Evolutionary conservation across 2,888 invertebrate genomes (phyloP).

Genomic region (Campoplex nolae): DNA sequence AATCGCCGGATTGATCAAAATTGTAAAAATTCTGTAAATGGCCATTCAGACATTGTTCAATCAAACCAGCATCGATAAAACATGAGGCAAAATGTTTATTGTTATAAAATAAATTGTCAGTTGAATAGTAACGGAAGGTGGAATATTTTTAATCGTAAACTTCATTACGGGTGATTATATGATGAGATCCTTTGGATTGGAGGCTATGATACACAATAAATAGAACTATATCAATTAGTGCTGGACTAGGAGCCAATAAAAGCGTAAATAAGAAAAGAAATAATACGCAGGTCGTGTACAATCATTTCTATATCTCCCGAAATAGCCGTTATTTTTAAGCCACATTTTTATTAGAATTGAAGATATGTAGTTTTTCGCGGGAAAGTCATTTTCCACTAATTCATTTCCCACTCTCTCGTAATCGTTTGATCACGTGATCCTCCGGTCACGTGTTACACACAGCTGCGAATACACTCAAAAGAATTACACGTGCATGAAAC

Average conservation of each 20-base stretch:
- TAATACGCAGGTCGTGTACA: neutral
- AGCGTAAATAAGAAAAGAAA: constrained; percentile 33
- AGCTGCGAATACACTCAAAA: neutral
- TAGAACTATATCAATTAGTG: constrained; percentile 47
- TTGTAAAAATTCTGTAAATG: neutral
- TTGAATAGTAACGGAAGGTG: neutral
- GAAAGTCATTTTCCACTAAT: neutral
- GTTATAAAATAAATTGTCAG: neutral
- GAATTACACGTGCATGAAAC: constrained; percentile 15
- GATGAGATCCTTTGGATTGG: constrained; percentile 48
- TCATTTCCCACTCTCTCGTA: neutral
- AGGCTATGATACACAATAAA: constrained; percentile 25
- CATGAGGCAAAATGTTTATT: neutral
- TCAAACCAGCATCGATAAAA: neutral
- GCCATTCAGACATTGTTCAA: neutral
- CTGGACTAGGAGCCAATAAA: constrained; percentile 60
- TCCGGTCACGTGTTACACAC: neutral
- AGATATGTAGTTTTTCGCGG: neutral
- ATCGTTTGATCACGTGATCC: neutral
- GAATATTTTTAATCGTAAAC: constrained; percentile 7
- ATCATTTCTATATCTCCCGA: too few relatives aligned
- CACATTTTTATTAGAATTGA: too few relatives aligned
- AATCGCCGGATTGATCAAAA: neutral
- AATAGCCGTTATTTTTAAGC: too few relatives aligned
- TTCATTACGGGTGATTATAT: constrained; percentile 9